A percentile compares a stretch with the other conserved stretches of the same genome.
Conservation (phyloP, 2,797 vertebrate species). For the Paedocypris micromegethes region DNA sequence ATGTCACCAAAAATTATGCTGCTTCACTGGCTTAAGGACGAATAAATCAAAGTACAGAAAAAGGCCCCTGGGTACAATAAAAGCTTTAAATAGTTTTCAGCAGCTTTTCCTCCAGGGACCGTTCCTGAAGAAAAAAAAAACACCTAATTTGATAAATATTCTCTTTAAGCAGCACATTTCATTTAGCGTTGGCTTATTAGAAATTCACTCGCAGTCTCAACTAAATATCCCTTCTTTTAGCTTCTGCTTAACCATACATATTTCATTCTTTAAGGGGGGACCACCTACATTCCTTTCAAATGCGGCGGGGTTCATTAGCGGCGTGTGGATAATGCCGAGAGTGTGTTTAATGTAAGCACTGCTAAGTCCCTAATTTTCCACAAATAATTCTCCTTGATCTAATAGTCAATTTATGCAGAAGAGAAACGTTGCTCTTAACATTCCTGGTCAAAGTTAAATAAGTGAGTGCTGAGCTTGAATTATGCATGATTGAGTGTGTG, state of each 20-base stretch:
- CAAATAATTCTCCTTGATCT: constrained; percentile 77
- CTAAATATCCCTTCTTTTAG: constrained; percentile 71
- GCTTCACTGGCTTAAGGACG: constrained; percentile 68
- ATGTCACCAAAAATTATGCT: constrained; percentile 62
- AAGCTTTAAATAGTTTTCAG: constrained; percentile 73
- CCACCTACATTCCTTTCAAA: constrained; percentile 69
- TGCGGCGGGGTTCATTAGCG: constrained; percentile 68
- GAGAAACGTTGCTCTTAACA: constrained; percentile 58
- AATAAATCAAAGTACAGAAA: constrained; percentile 67
- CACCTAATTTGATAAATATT: constrained; percentile 79
- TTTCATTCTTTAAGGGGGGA: constrained; percentile 62
- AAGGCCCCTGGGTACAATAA: constrained; percentile 66
- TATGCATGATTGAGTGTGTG: constrained; percentile 57
- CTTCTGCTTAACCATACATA: constrained; percentile 68
- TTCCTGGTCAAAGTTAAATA: constrained; percentile 61
- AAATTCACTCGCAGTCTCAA: constrained; percentile 63
- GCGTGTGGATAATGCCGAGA: constrained; percentile 64
- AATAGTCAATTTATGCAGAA: constrained; percentile 63
- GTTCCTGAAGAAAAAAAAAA: constrained; percentile 62
- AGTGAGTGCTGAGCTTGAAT: constrained; percentile 66
- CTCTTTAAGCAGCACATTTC: constrained; percentile 70
- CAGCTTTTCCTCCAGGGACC: constrained; percentile 58
- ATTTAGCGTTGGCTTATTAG: constrained; percentile 70
- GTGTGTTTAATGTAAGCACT: constrained; percentile 68
- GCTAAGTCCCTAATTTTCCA: constrained; percentile 70